These are phyloP conservation scores for Aphelocoma californica DNA, from an alignment of 2,797 vertebrate species.

Conservation along the genomic window DNA sequence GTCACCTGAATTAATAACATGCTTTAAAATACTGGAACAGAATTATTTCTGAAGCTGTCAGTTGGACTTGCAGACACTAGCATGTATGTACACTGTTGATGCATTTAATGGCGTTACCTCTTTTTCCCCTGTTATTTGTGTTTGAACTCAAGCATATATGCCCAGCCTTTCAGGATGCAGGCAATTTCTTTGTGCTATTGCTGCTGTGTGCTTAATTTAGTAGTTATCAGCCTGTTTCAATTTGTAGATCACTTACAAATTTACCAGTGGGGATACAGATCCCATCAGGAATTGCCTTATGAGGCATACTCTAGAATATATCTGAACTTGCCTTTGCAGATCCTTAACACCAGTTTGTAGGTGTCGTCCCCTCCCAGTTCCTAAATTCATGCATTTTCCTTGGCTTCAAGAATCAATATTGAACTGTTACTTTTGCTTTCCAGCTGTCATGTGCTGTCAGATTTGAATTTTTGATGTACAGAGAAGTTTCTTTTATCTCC, in stretches of 20 bases:
- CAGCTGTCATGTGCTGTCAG: not conserved
- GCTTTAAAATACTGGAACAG: not conserved
- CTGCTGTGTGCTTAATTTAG: not conserved
- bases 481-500: not conserved
- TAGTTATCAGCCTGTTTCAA: not conserved
- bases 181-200: not conserved
- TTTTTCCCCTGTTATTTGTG: not conserved
- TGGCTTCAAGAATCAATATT: not conserved
- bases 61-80: not conserved
- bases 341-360: not conserved
- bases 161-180: not conserved
- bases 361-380: not conserved
- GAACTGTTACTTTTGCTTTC: not conserved
- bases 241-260: not conserved
- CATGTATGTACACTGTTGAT: not conserved
- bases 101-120: not conserved
- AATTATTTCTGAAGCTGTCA: not conserved
- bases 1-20: not conserved
- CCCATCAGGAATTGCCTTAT: not conserved
- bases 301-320: not conserved
- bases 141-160: not conserved
- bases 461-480: not conserved
- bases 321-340: not conserved
- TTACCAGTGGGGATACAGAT: not conserved
- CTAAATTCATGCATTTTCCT: not conserved